Conservation (phyloP, 64 coral and sea anemone genomes). For the Dendrophyllia cribrosa region DNA sequence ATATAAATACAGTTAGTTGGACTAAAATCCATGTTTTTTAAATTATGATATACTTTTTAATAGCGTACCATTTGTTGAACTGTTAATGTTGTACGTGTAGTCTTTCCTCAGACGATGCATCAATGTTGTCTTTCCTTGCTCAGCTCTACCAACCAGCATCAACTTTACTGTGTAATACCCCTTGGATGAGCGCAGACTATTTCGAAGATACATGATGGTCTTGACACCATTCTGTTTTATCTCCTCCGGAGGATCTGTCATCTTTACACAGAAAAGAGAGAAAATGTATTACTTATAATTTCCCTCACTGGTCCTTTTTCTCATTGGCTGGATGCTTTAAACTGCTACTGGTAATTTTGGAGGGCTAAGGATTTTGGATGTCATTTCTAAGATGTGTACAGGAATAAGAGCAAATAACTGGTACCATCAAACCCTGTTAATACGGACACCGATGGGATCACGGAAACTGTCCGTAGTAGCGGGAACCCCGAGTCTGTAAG, state of each 20-base stretch:
- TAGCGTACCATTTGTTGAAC: slow-evolving; percentile 80
- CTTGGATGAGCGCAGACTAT: slow-evolving; percentile 69
- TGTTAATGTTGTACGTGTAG: slow-evolving; percentile 81
- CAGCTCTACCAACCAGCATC: slow-evolving; percentile 93
- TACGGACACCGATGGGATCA: no score
- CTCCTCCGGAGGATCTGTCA: slow-evolving; percentile 91
- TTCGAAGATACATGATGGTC: slow-evolving; percentile 81
- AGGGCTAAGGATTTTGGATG: no score
- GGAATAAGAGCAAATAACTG: no score
- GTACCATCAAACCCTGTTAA: no score
- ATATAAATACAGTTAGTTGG: no score
- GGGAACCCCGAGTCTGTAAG: no score
- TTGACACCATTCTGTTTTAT: slow-evolving; percentile 78
- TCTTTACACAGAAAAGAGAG: slow-evolving; percentile 30
- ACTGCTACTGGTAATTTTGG: no score
- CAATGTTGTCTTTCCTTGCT: slow-evolving; percentile 93
- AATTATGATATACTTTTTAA: no score
- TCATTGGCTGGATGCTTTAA: background rate
- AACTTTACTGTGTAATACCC: slow-evolving; percentile 94
- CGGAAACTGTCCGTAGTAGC: no score
- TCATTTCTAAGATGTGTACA: no score
- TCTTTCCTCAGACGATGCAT: slow-evolving; percentile 85
- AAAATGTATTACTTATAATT: background rate
- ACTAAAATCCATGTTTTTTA: no score
- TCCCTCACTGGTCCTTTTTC: background rate